phyloP scores from a whole-genome alignment of 2,888 invertebrate species.

The Lithodes maja region DNA sequence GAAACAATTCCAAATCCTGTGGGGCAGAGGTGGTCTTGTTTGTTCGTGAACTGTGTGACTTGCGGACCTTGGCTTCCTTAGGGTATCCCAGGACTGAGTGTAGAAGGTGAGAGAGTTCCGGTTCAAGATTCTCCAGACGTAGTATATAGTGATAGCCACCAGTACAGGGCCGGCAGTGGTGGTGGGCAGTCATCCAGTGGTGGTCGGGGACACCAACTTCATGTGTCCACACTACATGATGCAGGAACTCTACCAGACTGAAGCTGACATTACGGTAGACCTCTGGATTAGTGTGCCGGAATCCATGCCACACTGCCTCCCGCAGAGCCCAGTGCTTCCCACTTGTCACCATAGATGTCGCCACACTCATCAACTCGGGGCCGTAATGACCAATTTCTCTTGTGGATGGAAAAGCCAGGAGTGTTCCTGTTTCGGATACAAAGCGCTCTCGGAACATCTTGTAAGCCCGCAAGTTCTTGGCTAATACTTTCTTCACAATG shows the following conservation, averaged over 20 bases:
- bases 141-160: background rate
- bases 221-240: conserved; percentile 3
- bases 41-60: no score
- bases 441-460: background rate
- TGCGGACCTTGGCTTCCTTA: background rate
- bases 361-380: background rate
- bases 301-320: background rate
- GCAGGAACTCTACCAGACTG: background rate
- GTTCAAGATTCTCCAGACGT: background rate
- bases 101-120: background rate
- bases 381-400: background rate
- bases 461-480: background rate
- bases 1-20: no score
- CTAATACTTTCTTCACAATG: background rate
- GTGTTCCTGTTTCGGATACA: background rate
- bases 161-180: background rate
- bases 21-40: no score
- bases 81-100: conserved; percentile 9
- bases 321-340: background rate
- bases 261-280: background rate
- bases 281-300: background rate
- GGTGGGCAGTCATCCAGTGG: background rate
- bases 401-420: background rate
- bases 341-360: background rate
- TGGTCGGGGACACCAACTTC: background rate